phyloP scores from a whole-genome alignment of 2,888 invertebrate genomes.

The Calliscelio sp. region DNA sequence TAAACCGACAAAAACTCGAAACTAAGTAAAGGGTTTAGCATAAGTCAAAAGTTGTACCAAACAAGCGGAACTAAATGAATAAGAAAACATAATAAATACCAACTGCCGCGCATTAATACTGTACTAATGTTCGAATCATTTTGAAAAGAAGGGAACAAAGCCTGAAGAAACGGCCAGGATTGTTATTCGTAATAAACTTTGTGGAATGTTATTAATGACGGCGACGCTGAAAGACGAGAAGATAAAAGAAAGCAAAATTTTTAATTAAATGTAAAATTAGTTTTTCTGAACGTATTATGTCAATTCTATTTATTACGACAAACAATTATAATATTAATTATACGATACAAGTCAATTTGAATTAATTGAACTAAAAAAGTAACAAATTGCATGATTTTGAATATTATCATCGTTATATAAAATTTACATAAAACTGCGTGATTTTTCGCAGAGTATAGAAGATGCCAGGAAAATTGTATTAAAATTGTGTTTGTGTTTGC shows the following conservation, averaged over 20 bases:
- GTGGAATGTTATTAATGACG: conserved; percentile 12
- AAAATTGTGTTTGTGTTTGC: conserved; percentile 1
- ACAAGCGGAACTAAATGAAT: conserved; percentile 8
- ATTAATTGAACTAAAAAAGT: conserved; percentile 58
- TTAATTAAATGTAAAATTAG: conserved; percentile 45
- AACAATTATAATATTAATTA: no score
- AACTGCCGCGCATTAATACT: conserved; percentile 26
- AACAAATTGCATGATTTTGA: conserved; percentile 9
- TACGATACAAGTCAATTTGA: conserved; percentile 33
- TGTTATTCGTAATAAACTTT: conserved; percentile 32
- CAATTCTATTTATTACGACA: conserved; percentile 48
- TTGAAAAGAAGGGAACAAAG: conserved; percentile 39
- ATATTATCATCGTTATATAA: conserved; percentile 12
- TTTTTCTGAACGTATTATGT: conserved; percentile 14
- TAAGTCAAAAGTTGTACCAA: no score
- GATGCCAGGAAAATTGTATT: background rate
- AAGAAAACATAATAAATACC: conserved; percentile 23
- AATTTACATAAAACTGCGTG: conserved; percentile 10
- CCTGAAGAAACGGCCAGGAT: background rate
- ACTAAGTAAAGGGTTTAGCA: no score
- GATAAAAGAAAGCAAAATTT: conserved; percentile 18
- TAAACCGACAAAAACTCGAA: no score
- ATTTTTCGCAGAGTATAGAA: background rate
- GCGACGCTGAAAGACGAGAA: background rate
- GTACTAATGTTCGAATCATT: conserved; percentile 33